These are phyloP conservation scores for Plagiodera versicolora DNA, from an alignment of 2,888 invertebrate species.

Conservation along the genomic window DNA sequence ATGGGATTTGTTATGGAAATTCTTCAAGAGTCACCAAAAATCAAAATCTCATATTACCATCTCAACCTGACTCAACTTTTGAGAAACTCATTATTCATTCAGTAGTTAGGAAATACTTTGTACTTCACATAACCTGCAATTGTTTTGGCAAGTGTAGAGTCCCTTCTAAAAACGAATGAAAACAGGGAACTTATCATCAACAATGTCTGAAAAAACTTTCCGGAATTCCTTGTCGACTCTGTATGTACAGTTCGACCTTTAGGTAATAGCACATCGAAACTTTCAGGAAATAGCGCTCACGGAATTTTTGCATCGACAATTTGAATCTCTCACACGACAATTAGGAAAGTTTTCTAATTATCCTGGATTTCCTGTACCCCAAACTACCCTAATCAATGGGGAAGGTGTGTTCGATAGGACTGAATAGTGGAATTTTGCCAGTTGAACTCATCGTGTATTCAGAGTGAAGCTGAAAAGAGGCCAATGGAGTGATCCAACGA, in stretches of 20 bases:
- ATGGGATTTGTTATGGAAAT: no score
- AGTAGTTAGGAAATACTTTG: no score
- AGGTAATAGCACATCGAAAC: background rate
- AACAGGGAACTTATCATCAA: no score
- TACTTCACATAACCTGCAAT: no score
- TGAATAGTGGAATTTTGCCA: constrained; percentile 15
- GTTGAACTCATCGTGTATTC: background rate
- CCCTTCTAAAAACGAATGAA: no score
- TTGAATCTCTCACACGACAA: constrained; percentile 15
- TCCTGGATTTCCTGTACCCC: constrained; percentile 5
- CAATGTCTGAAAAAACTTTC: no score
- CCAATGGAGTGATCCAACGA: background rate
- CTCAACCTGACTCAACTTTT: no score
- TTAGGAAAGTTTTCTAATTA: constrained; percentile 24
- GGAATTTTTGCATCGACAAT: constrained; percentile 10
- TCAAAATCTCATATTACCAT: no score
- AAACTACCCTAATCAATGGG: constrained; percentile 16
- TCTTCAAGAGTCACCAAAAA: no score
- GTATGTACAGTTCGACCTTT: background rate
- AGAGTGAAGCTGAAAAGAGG: background rate
- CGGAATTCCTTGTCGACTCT: background rate
- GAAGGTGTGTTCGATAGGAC: constrained; percentile 13
- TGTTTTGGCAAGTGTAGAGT: no score
- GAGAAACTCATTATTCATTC: no score
- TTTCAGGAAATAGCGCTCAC: background rate